Conservation (phyloP, 2,888 invertebrate species). For the Tuberolachnus salignus region DNA sequence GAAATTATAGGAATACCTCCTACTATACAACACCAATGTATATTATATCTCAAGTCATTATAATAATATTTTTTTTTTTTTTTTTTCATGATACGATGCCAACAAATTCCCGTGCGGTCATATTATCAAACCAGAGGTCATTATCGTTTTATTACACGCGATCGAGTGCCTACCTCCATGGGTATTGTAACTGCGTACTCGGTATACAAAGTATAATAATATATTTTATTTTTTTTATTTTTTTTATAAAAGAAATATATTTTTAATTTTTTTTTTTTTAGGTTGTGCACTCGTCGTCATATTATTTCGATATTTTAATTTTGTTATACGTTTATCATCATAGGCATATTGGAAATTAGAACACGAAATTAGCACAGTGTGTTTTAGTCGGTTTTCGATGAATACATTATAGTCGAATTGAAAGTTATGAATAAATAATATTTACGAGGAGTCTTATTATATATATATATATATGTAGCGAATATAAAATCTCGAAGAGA, state of each 20-base stretch:
- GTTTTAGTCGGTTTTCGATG: not conserved
- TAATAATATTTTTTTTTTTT: not conserved
- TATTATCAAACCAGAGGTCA: conserved; percentile 21
- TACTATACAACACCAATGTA: not conserved
- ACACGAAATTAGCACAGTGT: not conserved
- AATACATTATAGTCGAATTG: conserved; percentile 3
- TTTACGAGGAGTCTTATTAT: not conserved
- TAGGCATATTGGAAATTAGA: no score
- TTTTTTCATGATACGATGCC: conserved; percentile 16
- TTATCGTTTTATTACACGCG: conserved; percentile 1
- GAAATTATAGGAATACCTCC: conserved; percentile 1
- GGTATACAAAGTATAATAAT: no score
- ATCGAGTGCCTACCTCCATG: not conserved
- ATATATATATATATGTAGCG: not conserved
- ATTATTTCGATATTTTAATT: no score
- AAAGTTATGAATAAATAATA: conserved; percentile 20
- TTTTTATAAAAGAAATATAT: no score
- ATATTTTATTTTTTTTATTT: no score
- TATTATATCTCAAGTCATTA: not conserved
- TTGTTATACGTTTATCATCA: no score
- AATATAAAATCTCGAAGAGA: conserved; percentile 22
- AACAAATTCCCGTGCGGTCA: conserved; percentile 23
- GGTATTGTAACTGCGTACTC: no score
- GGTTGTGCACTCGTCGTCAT: no score
- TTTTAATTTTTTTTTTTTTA: no score